A percentile compares a stretch with the other conserved stretches of the same genome.
Conservation (phyloP, 1,140 invertebrate species). For the Venustaconcha ellipsiformis region DNA sequence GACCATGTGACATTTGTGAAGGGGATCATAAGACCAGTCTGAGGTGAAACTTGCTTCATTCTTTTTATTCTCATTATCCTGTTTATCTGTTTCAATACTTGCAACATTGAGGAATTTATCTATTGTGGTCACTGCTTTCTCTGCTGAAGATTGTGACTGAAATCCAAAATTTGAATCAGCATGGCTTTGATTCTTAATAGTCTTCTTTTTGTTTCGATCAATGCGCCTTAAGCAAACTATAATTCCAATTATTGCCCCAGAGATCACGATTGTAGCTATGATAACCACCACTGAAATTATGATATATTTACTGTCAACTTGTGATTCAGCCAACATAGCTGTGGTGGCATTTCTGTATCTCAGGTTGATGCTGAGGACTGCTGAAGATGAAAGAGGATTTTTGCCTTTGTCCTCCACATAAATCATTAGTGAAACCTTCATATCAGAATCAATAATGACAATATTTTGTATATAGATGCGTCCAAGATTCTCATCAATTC, state of each 20-base stretch:
- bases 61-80: conserved; percentile 10
- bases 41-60: conserved; percentile 31
- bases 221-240: conserved; percentile 16
- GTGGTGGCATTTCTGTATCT: conserved; percentile 30
- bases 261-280: conserved; percentile 22
- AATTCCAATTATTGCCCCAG: conserved; percentile 25
- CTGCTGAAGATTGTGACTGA: neutral
- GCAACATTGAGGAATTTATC: too few species aligned
- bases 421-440: conserved; percentile 8
- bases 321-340: neutral
- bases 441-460: conserved; percentile 20
- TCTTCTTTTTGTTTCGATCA: conserved; percentile 14
- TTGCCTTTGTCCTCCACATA: conserved; percentile 18
- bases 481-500: conserved; percentile 86
- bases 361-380: conserved; percentile 13
- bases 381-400: conserved; percentile 8
- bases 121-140: too few species aligned
- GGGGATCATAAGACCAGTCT: neutral
- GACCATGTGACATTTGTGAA: too few species aligned
- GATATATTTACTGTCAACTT: conserved; percentile 14
- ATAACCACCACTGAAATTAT: conserved; percentile 29
- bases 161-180: conserved; percentile 30
- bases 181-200: neutral
- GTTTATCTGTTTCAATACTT: too few species aligned
- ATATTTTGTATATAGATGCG: conserved; percentile 48